A percentile compares a stretch with the other conserved stretches of the same genome.
phyloP scores from a whole-genome alignment of 2,797 vertebrate genomes.

The Prionace glauca region DNA sequence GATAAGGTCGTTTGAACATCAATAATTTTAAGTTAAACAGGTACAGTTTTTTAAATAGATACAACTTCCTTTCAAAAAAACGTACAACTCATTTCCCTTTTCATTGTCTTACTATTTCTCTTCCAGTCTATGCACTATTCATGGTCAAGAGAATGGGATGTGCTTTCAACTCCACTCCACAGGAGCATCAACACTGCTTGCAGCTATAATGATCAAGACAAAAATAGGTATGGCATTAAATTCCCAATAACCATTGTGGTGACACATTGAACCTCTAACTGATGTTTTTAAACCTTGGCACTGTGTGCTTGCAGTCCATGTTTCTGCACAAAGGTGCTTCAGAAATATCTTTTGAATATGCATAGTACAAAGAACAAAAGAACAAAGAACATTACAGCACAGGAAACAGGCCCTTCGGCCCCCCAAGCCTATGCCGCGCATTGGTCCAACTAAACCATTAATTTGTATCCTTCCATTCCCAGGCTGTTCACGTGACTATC shows the following conservation, averaged over 20 bases:
- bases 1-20: not conserved
- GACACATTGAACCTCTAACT: not conserved
- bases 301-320: not conserved
- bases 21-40: not conserved
- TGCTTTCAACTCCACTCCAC: not conserved
- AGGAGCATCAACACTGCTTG: not conserved
- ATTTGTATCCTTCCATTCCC: too few relatives aligned
- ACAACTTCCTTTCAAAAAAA: not conserved
- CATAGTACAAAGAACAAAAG: too few relatives aligned
- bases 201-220: not conserved
- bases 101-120: not conserved
- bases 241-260: not conserved
- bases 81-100: not conserved
- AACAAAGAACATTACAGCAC: too few relatives aligned
- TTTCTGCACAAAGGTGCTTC: not conserved
- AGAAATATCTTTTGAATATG: not conserved
- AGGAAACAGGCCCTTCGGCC: too few relatives aligned
- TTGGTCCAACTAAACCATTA: too few relatives aligned
- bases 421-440: too few relatives aligned
- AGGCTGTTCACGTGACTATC: too few relatives aligned
- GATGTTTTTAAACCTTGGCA: not conserved
- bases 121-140: not conserved
- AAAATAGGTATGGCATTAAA: not conserved
- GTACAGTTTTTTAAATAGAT: not conserved
- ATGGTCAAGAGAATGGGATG: not conserved